Base-by-base conservation (phyloP, 2,888 invertebrate species). In the Parasteatoda lunata region DNA sequence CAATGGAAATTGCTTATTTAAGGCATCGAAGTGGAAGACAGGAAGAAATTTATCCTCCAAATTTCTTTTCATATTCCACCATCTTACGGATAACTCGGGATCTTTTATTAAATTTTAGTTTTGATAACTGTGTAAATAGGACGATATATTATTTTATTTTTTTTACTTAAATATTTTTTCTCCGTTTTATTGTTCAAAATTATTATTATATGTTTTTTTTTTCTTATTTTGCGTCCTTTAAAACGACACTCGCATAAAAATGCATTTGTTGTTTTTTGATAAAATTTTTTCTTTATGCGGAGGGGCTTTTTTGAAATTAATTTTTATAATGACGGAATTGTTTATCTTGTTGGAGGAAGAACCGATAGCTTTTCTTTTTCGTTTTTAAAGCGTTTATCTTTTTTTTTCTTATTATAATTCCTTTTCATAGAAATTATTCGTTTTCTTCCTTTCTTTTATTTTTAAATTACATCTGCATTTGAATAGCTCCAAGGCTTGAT, bases 1-100 rank as follows among this genome's bases (percentile, higher is more conserved):
- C 85, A 79, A 80, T 86, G 75, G 85, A 86, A 86, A 86, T 86
- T 86, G 85, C 85, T 86, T 86, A 86, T 86, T 86, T 86, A 80
- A 81, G 64, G 71, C 85, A 86, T 51, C 54, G 76, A 86, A 66
- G 71, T 71, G 85, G 85, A 86, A 86, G 80, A 71, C 80, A 86
- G 77, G 66, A 86, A 86, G 85, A 86, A 86, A 80, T 80, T 86
- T 80, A 86, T 86, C 80, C 85, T 77, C 77, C 77, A 80, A 86
- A 80, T 86, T 86, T 81, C 54, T 71, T 80, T 86, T 65, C 45
- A 65, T 66, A 15, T 15, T 64, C 64, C 64, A 48, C 59, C 52
- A 66, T 51, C 51, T 65, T 68, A 59, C 66, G 30, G 51, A n/a
- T 68, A 52, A 72, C 68, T 47, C 48, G 49, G 15, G 73, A 66